Conservation (phyloP, 2,113 vertebrate species). For the Paradoxurus hermaphroditus region DNA sequence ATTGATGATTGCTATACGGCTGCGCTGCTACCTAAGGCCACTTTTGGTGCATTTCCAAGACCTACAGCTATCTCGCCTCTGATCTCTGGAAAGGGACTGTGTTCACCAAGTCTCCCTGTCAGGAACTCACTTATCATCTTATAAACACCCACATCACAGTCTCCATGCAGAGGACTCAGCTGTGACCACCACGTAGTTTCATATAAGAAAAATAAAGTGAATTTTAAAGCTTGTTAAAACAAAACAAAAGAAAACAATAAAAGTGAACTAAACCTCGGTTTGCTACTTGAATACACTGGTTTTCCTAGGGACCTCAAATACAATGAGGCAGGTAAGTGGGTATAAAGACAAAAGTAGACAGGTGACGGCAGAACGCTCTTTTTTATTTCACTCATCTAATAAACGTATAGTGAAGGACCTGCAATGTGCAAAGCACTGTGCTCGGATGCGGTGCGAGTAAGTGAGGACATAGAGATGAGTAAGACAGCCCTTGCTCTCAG, state of each 20-base stretch:
- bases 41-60: background rate
- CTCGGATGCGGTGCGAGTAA: background rate
- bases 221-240: background rate
- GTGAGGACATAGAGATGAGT: background rate
- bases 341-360: background rate
- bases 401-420: background rate
- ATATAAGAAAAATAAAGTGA: slow-evolving; percentile 4
- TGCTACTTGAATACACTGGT: background rate
- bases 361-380: background rate
- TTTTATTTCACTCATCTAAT: background rate
- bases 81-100: background rate
- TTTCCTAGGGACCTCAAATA: background rate
- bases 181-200: background rate
- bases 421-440: background rate
- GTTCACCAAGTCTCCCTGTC: background rate
- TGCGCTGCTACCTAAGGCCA: background rate
- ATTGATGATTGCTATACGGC: background rate
- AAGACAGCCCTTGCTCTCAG: background rate
- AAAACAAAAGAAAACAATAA: background rate
- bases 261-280: background rate
- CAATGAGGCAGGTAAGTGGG: background rate
- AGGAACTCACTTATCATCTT: background rate
- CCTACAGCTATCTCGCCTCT: background rate
- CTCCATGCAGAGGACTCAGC: background rate
- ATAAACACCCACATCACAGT: background rate